Conservation (phyloP, 2,888 invertebrate species). For the Drosophila borborema region DNA sequence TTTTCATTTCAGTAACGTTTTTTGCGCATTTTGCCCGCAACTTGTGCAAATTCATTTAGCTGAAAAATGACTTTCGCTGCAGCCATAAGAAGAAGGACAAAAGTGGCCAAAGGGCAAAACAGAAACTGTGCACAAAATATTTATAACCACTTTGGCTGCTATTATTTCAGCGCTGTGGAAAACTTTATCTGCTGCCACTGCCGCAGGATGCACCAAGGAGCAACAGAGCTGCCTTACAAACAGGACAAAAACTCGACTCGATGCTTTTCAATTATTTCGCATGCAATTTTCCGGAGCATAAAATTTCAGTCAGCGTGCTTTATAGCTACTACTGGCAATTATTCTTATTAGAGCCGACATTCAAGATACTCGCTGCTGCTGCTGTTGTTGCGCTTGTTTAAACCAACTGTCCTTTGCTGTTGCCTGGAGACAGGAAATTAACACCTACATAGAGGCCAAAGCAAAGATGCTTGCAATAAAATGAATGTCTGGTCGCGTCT, state of each 20-base stretch:
- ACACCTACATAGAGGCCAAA: slow-evolving; percentile 69
- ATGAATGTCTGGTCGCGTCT: slow-evolving; percentile 33
- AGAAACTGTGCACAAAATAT: slow-evolving; percentile 73
- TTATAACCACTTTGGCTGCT: slow-evolving; percentile 81
- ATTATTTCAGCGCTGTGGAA: slow-evolving; percentile 72
- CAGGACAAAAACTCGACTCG: slow-evolving; percentile 58
- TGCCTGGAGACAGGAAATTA: slow-evolving; percentile 72
- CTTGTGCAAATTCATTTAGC: slow-evolving; percentile 80
- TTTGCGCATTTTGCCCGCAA: slow-evolving; percentile 73
- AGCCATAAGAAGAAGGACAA: slow-evolving; percentile 13
- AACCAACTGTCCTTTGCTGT: slow-evolving; percentile 28
- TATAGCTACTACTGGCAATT: slow-evolving; percentile 73
- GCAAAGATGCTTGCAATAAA: slow-evolving; percentile 22
- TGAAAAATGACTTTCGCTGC: slow-evolving; percentile 81
- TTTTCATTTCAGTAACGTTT: slow-evolving; percentile 44
- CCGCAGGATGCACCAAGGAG: slow-evolving; percentile 29
- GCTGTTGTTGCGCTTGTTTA: slow-evolving; percentile 37
- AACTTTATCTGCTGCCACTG: slow-evolving; percentile 68
- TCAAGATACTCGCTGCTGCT: slow-evolving; percentile 35
- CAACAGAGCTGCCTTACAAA: slow-evolving; percentile 11
- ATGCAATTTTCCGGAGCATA: slow-evolving; percentile 79
- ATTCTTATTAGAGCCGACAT: slow-evolving; percentile 70
- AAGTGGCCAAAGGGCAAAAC: slow-evolving; percentile 32
- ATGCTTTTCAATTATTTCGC: slow-evolving; percentile 81
- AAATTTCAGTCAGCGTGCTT: slow-evolving; percentile 60